Evolutionary conservation across 1,140 invertebrate species (phyloP).

Genomic region (Armadillidium nasatum): DNA sequence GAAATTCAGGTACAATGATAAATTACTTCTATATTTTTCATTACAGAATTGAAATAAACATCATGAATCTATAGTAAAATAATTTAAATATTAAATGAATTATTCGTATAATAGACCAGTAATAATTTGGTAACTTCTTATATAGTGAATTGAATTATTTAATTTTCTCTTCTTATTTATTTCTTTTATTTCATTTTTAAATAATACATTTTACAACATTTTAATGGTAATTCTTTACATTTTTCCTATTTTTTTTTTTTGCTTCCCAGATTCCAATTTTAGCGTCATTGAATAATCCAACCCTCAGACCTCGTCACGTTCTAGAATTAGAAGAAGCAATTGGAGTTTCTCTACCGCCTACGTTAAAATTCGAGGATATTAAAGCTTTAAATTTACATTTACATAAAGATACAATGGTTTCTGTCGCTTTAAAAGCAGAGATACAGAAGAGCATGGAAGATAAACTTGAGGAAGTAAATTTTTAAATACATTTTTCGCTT

Average conservation of each 20-base stretch:
- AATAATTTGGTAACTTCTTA: too few relatives aligned
- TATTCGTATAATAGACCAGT: too few relatives aligned
- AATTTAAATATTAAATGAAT: too few relatives aligned
- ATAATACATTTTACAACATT: not conserved
- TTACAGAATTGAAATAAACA: too few relatives aligned
- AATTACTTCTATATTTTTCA: too few relatives aligned
- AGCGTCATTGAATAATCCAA: conserved; percentile 18
- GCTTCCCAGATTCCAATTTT: not conserved
- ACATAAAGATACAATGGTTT: conserved; percentile 33
- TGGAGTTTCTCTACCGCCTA: conserved; percentile 25
- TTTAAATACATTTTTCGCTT: not conserved
- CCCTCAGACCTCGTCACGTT: conserved; percentile 38
- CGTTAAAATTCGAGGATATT: conserved; percentile 33
- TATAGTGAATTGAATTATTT: too few relatives aligned
- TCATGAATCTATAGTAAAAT: too few relatives aligned
- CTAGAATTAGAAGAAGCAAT: conserved; percentile 38
- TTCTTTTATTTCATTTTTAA: too few relatives aligned
- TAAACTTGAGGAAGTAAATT: conserved; percentile 32
- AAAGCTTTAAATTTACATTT: conserved; percentile 28
- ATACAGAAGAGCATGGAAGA: conserved; percentile 40
- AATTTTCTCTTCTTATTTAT: too few relatives aligned
- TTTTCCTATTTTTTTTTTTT: not conserved
- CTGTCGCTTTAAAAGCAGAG: conserved; percentile 36
- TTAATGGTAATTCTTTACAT: not conserved
- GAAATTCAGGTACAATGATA: not conserved